phyloP scores from a whole-genome alignment of 2,797 vertebrate species.

The Onychomys arenicola region DNA sequence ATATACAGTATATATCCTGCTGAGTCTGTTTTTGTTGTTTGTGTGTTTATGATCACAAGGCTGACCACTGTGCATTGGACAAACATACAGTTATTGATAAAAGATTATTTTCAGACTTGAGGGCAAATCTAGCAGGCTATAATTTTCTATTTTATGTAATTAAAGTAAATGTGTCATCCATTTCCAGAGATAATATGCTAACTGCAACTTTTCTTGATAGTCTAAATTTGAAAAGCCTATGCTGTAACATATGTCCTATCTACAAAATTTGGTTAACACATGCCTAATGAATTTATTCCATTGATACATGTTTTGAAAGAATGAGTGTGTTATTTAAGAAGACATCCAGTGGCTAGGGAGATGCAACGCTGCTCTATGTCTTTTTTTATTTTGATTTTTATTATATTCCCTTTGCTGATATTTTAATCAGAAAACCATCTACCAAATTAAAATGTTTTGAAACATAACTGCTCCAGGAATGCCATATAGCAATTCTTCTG shows the following conservation, averaged over 20 bases:
- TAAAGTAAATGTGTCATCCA: background rate
- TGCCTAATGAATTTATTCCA: background rate
- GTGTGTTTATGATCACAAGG: background rate
- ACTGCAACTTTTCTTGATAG: background rate
- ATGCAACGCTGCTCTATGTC: background rate
- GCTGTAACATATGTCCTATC: background rate
- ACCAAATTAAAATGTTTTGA: slow-evolving; percentile 27
- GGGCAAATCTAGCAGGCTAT: background rate
- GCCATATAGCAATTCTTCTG: slow-evolving; percentile 31
- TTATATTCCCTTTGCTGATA: slow-evolving; percentile 29
- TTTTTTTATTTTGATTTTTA: slow-evolving; percentile 26
- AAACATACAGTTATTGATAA: background rate
- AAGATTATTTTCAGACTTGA: background rate
- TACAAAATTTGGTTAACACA: slow-evolving; percentile 1
- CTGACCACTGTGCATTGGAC: background rate
- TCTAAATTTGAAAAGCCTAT: background rate
- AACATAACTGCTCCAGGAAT: slow-evolving; percentile 17
- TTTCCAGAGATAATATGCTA: slow-evolving; percentile 30
- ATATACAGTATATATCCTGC: too few species aligned
- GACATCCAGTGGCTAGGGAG: background rate
- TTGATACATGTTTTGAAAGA: background rate
- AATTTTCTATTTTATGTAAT: slow-evolving; percentile 19
- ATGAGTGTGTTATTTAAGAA: slow-evolving; percentile 5
- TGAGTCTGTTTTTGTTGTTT: background rate
- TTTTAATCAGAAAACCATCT: slow-evolving; percentile 51